These are phyloP conservation scores for Fabriciana adippe DNA, from an alignment of 2,888 invertebrate species.

Conservation along the genomic window DNA sequence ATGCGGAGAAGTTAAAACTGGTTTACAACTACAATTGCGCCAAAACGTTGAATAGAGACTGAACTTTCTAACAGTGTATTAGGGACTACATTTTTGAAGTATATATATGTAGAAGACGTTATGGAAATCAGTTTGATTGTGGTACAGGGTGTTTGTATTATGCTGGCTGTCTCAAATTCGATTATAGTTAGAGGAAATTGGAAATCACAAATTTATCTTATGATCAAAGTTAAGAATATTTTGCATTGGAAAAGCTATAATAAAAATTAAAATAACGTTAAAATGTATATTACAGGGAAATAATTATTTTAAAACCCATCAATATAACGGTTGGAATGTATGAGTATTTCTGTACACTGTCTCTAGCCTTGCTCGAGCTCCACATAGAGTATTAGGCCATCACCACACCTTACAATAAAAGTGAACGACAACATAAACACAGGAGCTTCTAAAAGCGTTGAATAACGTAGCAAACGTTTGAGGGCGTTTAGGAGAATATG, in stretches of 20 bases:
- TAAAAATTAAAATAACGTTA: no score
- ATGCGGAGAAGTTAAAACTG: slow-evolving; percentile 22
- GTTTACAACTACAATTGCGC: slow-evolving; percentile 20
- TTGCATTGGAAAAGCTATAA: no score
- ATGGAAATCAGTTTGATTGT: background rate
- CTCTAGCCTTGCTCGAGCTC: background rate
- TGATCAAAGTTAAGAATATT: no score
- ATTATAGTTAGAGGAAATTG: no score
- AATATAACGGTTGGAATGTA: no score
- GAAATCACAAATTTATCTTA: no score
- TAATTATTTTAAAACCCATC: no score
- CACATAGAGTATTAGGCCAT: slow-evolving; percentile 11
- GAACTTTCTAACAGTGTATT: slow-evolving; percentile 14
- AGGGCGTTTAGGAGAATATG: slow-evolving; percentile 49
- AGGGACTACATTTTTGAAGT: background rate
- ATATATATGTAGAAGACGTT: background rate
- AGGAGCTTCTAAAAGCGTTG: slow-evolving; percentile 33
- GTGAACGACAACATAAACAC: slow-evolving; percentile 31
- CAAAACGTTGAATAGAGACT: slow-evolving; percentile 6
- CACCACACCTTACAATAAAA: slow-evolving; percentile 23
- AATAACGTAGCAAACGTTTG: slow-evolving; percentile 42
- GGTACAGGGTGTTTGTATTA: no score
- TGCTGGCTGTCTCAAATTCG: no score
- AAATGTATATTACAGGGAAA: no score
- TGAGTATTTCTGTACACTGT: background rate